Conservation (phyloP, 2,888 invertebrate genomes). For the Aphelenchoides bicaudatus region DNA sequence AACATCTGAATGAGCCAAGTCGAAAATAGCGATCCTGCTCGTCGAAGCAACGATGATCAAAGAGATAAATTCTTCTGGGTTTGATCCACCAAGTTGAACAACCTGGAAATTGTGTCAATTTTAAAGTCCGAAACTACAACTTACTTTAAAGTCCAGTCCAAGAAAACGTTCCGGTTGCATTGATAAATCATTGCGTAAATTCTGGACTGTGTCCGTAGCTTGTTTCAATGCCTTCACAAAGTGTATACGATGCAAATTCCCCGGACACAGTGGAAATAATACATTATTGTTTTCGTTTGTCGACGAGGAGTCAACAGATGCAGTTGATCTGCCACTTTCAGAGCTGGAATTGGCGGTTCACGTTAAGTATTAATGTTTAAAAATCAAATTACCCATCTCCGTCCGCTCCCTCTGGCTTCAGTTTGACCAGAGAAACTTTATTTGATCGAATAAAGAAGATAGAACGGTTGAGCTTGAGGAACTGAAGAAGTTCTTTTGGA, state of each 20-base stretch:
- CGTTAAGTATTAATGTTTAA: too few relatives aligned
- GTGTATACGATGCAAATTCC: constrained; percentile 47
- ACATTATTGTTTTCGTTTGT: constrained; percentile 51
- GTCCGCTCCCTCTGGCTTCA: constrained; percentile 51
- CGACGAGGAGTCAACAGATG: constrained; percentile 28
- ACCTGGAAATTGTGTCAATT: too few relatives aligned
- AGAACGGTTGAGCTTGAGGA: constrained; percentile 86
- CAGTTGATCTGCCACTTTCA: constrained; percentile 50
- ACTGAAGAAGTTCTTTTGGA: constrained; percentile 81
- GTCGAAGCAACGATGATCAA: constrained; percentile 73
- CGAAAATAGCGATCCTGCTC: constrained; percentile 65
- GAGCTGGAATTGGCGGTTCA: too few relatives aligned
- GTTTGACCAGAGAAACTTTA: constrained; percentile 64
- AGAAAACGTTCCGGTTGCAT: constrained; percentile 63
- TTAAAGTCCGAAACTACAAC: too few relatives aligned
- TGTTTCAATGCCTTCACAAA: constrained; percentile 54
- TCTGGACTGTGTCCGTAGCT: constrained; percentile 49
- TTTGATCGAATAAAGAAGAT: constrained; percentile 88
- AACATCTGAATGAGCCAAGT: constrained; percentile 52
- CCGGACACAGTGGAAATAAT: constrained; percentile 53
- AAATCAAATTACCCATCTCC: too few relatives aligned
- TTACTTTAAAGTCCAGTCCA: constrained; percentile 85
- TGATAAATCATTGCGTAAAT: constrained; percentile 45
- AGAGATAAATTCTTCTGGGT: constrained; percentile 76
- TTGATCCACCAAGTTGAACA: constrained; percentile 74